Evolutionary conservation across 2,797 vertebrate species (phyloP).

Genomic region (Tamandua tetradactyla): DNA sequence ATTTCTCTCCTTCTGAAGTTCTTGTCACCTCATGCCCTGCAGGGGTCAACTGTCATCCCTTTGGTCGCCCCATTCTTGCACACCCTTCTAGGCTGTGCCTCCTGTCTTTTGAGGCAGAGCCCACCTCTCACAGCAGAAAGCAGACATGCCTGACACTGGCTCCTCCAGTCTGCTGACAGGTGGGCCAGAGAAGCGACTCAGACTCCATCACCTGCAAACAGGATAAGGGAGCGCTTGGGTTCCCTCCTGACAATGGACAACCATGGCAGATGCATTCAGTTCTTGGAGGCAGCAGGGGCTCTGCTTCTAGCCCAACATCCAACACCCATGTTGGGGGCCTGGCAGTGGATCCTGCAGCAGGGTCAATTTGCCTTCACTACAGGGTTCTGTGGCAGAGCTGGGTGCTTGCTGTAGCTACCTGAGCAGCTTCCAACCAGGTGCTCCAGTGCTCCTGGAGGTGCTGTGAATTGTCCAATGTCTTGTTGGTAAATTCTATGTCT

Average conservation of each 20-base stretch:
- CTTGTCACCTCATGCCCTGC: not conserved
- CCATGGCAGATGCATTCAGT: not conserved
- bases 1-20: not conserved
- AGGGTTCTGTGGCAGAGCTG: not conserved
- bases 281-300: not conserved
- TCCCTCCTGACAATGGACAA: not conserved
- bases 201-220: not conserved
- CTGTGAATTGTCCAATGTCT: not conserved
- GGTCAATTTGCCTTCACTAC: not conserved
- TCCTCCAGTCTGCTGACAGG: not conserved
- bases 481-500: not conserved
- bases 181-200: too few relatives aligned
- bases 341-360: not conserved
- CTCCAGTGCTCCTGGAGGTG: not conserved
- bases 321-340: not conserved
- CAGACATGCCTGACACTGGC: not conserved
- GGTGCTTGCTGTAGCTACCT: too few relatives aligned
- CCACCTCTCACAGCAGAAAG: not conserved
- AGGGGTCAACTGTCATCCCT: not conserved
- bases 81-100: not conserved
- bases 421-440: not conserved
- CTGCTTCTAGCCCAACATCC: not conserved
- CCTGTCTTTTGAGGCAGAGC: not conserved
- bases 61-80: not conserved
- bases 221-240: not conserved